A percentile compares a stretch with the other conserved stretches of the same genome.
These are phyloP conservation scores for Dipodomys spectabilis DNA, from an alignment of 2,113 vertebrate species.

Conservation along the genomic window DNA sequence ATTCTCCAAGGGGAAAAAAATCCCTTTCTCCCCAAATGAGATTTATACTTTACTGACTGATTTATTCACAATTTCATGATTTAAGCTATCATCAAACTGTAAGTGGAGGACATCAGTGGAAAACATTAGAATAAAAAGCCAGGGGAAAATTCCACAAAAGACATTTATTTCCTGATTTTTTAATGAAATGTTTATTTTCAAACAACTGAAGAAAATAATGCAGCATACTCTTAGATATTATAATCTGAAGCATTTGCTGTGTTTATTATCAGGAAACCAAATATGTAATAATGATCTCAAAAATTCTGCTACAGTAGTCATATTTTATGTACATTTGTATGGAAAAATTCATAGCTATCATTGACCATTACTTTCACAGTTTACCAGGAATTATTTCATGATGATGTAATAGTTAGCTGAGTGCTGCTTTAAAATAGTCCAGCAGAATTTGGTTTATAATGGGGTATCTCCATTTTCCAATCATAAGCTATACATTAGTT, in stretches of 20 bases:
- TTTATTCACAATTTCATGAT: too few species aligned
- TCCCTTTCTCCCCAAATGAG: background rate
- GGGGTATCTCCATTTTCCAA: background rate
- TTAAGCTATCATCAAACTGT: too few species aligned
- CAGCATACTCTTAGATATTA: background rate
- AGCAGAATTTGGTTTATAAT: background rate
- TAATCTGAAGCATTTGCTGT: background rate
- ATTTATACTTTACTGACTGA: too few species aligned
- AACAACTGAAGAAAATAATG: background rate
- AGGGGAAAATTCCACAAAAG: too few species aligned
- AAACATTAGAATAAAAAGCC: too few species aligned
- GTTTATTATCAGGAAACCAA: background rate
- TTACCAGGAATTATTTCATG: background rate
- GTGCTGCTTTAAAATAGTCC: background rate
- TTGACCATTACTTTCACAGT: background rate
- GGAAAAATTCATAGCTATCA: background rate
- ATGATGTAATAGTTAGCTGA: background rate
- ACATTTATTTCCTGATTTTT: background rate
- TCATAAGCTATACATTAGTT: background rate
- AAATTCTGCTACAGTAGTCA: background rate
- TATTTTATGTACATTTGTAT: background rate
- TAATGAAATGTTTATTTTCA: background rate
- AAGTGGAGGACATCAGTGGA: too few species aligned
- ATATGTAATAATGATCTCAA: background rate
- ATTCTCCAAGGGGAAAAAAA: background rate